Conservation (phyloP, 2,113 vertebrate genomes). For the Taurulus bubalis region DNA sequence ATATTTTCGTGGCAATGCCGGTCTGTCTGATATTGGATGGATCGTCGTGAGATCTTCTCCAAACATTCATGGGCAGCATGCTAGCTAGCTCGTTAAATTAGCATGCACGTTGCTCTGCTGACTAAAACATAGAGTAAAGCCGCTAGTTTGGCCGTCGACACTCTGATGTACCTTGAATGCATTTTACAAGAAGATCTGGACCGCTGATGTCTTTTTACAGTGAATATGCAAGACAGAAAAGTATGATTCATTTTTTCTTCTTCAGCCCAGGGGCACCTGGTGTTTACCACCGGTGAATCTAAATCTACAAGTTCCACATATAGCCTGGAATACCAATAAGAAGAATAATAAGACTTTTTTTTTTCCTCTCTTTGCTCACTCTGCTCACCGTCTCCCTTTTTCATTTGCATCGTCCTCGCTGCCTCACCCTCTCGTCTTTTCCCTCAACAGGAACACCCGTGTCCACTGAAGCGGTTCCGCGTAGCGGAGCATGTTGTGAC, state of each 20-base stretch:
- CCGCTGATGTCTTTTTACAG: neutral
- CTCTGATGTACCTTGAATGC: neutral
- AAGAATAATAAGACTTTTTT: neutral
- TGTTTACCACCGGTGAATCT: slow-evolving; percentile 12
- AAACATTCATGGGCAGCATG: neutral
- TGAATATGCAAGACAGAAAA: neutral
- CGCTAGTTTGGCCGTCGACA: too few relatives aligned
- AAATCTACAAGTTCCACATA: slow-evolving; percentile 1
- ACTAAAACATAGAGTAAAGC: neutral
- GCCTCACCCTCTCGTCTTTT: slow-evolving; percentile 12
- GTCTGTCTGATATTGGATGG: neutral
- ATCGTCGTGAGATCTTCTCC: neutral
- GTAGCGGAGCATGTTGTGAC: slow-evolving; percentile 92
- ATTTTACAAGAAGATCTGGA: neutral
- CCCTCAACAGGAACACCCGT: slow-evolving; percentile 87
- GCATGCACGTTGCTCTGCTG: neutral
- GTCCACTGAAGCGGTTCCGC: slow-evolving; percentile 86
- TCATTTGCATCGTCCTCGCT: slow-evolving; percentile 1
- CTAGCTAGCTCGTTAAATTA: neutral
- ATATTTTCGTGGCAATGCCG: neutral
- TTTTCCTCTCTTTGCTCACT: neutral
- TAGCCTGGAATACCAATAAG: slow-evolving; percentile 19
- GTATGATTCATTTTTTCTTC: neutral
- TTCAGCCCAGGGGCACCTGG: neutral
- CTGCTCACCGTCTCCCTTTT: neutral